phyloP scores from a whole-genome alignment of 2,797 vertebrate genomes.

The Vespertilio murinus region DNA sequence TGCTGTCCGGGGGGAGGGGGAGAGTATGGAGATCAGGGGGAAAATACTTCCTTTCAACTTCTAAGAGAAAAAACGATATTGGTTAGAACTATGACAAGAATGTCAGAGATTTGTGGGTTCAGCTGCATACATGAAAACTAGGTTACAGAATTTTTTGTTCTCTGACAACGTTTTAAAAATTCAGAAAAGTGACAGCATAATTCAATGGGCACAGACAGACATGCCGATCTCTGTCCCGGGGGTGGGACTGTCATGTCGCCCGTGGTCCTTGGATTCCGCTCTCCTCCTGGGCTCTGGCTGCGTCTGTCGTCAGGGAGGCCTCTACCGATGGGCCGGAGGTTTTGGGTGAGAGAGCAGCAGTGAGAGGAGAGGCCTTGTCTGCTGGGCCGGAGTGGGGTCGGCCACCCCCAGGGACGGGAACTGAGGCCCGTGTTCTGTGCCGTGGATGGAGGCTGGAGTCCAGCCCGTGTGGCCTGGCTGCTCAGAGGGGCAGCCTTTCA shows the following conservation, averaged over 20 bases:
- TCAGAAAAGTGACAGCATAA: not conserved
- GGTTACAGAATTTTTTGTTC: conserved; percentile 19
- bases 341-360: not conserved
- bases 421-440: not conserved
- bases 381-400: not conserved
- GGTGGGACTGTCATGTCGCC: not conserved
- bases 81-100: not conserved
- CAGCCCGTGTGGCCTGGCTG: not conserved
- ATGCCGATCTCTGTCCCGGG: not conserved
- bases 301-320: not conserved
- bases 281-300: not conserved
- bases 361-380: not conserved
- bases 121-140: not conserved
- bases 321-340: not conserved
- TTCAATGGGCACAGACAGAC: not conserved
- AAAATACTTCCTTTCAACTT: not conserved
- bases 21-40: not conserved
- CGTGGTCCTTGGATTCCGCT: not conserved
- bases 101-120: not conserved
- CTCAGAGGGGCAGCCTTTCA: not conserved
- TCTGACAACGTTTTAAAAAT: not conserved
- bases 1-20: not conserved
- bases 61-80: not conserved
- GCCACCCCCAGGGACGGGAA: not conserved
- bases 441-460: rapidly evolving